Evolutionary conservation across 2,113 vertebrate genomes (phyloP).

Genomic region (Hemiprocne comata): DNA sequence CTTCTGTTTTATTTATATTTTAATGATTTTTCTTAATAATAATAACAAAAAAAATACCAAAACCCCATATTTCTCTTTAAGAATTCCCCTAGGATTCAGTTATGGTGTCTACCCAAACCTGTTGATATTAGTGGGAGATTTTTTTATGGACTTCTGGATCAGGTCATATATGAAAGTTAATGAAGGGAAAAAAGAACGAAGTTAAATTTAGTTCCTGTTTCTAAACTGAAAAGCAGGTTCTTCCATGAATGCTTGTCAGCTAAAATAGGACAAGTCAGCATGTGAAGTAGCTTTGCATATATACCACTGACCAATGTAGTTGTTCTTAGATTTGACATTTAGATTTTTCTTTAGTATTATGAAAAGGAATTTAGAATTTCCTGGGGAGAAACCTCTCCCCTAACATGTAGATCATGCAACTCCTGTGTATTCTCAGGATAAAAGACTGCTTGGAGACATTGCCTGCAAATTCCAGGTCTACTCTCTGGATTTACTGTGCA

Average conservation of each 20-base stretch:
- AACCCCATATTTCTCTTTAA: background rate
- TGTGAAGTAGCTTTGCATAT: background rate
- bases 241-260: background rate
- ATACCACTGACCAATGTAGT: background rate
- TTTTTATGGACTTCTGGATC: background rate
- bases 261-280: background rate
- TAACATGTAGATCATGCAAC: accelerated
- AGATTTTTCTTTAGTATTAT: background rate
- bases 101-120: background rate
- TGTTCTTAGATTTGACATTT: background rate
- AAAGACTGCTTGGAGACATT: background rate
- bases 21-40: background rate
- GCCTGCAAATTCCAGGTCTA: background rate
- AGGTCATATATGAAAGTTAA: background rate
- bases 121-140: background rate
- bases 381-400: background rate
- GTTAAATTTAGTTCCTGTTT: background rate
- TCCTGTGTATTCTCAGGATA: background rate
- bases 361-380: background rate
- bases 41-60: background rate
- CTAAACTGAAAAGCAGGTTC: background rate
- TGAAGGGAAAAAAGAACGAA: background rate
- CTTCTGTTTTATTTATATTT: slow-evolving; percentile 30
- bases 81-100: background rate
- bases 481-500: background rate